phyloP scores from a whole-genome alignment of 2,113 vertebrate species.

The Caretta caretta region DNA sequence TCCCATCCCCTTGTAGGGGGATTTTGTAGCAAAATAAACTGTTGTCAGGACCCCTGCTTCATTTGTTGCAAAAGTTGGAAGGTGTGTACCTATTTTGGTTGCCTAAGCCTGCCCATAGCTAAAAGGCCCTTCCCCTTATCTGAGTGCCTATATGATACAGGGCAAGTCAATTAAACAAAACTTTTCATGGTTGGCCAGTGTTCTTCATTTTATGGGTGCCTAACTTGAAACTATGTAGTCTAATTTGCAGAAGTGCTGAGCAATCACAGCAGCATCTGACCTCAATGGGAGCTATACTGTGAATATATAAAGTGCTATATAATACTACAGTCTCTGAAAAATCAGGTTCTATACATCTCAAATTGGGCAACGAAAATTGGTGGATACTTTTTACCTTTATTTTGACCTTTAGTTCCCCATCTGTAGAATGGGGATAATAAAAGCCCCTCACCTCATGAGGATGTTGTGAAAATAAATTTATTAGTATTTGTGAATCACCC shows the following conservation, averaged over 20 bases:
- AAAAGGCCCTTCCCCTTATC: not conserved
- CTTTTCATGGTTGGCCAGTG: constrained; percentile 66
- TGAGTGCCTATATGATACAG: constrained; percentile 13
- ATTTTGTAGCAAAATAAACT: not conserved
- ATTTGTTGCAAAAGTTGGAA: not conserved
- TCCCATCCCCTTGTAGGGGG: not conserved
- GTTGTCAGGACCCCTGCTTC: not conserved
- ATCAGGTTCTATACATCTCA: not conserved
- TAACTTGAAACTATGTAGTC: constrained; percentile 26
- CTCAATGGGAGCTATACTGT: constrained; percentile 11
- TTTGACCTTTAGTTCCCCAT: not conserved
- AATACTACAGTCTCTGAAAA: not conserved
- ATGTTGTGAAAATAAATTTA: not conserved
- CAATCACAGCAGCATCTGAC: constrained; percentile 26
- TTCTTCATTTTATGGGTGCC: constrained; percentile 65
- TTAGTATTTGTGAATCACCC: not conserved
- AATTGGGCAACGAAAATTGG: not conserved
- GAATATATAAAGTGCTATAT: not conserved
- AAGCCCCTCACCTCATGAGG: not conserved
- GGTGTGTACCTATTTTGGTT: not conserved
- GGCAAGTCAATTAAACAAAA: constrained; percentile 66
- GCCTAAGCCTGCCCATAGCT: not conserved
- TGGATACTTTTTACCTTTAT: not conserved
- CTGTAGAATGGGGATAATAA: not conserved
- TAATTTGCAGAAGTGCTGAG: constrained; percentile 5